A percentile compares a stretch with the other conserved stretches of the same genome.
phyloP scores from a whole-genome alignment of 2,113 vertebrate species.

The Serinus canaria region DNA sequence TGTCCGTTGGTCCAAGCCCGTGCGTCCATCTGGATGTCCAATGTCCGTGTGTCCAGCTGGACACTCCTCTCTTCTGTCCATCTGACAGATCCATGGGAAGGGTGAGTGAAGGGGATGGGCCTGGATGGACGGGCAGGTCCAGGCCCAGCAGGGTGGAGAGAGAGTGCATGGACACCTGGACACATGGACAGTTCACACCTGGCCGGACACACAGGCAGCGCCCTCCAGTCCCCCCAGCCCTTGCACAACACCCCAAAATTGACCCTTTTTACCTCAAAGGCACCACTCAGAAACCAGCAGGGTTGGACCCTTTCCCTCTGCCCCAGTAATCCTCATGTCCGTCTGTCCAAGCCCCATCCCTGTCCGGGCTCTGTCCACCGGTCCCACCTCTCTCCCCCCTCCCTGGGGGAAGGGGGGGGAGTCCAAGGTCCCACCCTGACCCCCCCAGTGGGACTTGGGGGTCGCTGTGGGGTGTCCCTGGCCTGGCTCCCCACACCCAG shows the following conservation, averaged over 20 bases:
- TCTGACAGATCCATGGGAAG: background rate
- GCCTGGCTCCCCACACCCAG: background rate
- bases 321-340: fast-evolving
- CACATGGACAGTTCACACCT: background rate
- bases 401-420: background rate
- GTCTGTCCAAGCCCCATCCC: fast-evolving
- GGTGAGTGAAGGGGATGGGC: background rate
- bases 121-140: background rate
- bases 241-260: background rate
- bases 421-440: background rate
- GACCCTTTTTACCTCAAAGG: background rate
- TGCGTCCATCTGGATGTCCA: too few relatives aligned
- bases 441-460: background rate
- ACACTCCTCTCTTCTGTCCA: background rate
- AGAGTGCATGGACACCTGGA: background rate
- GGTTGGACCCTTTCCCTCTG: fast-evolving
- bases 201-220: fast-evolving
- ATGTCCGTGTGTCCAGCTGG: background rate
- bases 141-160: background rate
- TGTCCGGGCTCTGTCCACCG: fast-evolving
- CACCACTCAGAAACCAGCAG: background rate
- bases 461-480: background rate
- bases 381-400: fast-evolving
- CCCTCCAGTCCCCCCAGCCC: too few relatives aligned
- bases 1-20: fast-evolving